Conservation (phyloP, 2,888 invertebrate genomes). For the Catocala nupta region DNA sequence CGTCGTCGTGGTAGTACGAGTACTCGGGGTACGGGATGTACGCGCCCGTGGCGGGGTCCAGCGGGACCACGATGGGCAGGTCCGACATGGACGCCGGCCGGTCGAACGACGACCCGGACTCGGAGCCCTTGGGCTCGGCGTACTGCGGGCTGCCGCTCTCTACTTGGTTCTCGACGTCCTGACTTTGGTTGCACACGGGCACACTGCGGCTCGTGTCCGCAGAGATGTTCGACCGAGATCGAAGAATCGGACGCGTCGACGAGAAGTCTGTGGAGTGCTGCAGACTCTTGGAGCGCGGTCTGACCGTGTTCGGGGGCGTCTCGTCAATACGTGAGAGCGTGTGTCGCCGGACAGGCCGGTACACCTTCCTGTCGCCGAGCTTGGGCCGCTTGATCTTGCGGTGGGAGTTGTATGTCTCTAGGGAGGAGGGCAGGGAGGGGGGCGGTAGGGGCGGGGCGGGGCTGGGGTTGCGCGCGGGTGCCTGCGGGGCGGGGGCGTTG, state of each 20-base stretch:
- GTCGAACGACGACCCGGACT: conserved; percentile 69
- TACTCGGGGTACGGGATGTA: conserved; percentile 80
- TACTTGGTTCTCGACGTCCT: conserved; percentile 67
- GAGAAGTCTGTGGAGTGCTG: conserved; percentile 76
- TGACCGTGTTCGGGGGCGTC: conserved; percentile 58
- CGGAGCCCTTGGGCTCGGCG: conserved; percentile 73
- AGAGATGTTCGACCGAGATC: conserved; percentile 80
- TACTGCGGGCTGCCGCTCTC: conserved; percentile 77
- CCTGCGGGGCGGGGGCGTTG: conserved; percentile 82
- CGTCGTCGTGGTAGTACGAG: conserved; percentile 74
- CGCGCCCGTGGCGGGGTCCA: conserved; percentile 73
- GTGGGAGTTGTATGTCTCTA: conserved; percentile 82
- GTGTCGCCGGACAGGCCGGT: conserved; percentile 72
- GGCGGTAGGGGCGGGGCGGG: conserved; percentile 47
- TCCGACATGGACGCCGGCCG: conserved; percentile 78
- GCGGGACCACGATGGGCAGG: conserved; percentile 75
- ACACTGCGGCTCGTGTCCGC: conserved; percentile 83
- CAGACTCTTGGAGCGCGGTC: conserved; percentile 71
- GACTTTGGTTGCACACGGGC: conserved; percentile 79
- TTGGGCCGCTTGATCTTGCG: conserved; percentile 70
- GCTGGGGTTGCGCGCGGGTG: conserved; percentile 78
- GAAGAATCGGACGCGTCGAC: conserved; percentile 71
- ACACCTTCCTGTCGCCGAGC: conserved; percentile 74
- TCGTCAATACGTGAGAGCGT: conserved; percentile 83
- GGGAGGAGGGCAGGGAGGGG: conserved; percentile 58